Percentiles rank a stretch among this genome's conserved stretches.
These are phyloP conservation scores for Neodiprion pinetum DNA, from an alignment of 1,140 invertebrate genomes.

Conservation along the genomic window DNA sequence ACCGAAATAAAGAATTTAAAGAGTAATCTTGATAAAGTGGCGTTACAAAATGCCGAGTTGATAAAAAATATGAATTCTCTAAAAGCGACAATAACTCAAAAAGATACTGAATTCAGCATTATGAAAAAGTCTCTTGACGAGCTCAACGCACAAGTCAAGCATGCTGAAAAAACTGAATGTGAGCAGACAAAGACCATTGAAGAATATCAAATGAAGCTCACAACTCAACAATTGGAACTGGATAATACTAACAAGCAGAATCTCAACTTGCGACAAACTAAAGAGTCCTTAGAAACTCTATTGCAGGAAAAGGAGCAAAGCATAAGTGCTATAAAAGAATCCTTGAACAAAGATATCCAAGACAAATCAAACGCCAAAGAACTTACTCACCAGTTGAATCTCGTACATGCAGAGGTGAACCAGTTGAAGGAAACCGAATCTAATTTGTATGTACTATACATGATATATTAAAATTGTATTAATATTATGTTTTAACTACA, in stretches of 20 bases:
- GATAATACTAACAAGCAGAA: conserved; percentile 36
- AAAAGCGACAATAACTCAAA: conserved; percentile 27
- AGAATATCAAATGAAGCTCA: conserved; percentile 28
- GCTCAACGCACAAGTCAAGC: background rate
- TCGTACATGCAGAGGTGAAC: conserved; percentile 36
- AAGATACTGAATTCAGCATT: conserved; percentile 27
- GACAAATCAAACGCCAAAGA: conserved; percentile 41
- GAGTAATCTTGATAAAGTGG: background rate
- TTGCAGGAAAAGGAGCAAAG: conserved; percentile 42
- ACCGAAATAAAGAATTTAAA: conserved; percentile 25
- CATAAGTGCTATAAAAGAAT: conserved; percentile 32
- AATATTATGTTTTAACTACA: background rate
- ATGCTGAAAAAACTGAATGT: conserved; percentile 18
- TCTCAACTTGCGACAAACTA: conserved; percentile 31
- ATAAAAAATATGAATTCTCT: conserved; percentile 26
- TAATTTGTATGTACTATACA: conserved; percentile 38
- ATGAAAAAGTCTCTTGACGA: background rate
- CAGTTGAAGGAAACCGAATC: conserved; percentile 43
- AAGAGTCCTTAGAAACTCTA: conserved; percentile 37
- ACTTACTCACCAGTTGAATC: conserved; percentile 47
- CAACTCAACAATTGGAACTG: conserved; percentile 27
- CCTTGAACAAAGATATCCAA: conserved; percentile 43
- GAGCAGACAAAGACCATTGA: conserved; percentile 24
- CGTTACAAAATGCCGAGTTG: conserved; percentile 35
- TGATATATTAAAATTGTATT: background rate